A percentile compares a stretch with the other conserved stretches of the same genome.
These are phyloP conservation scores for Drosophila nigrodunni DNA, from an alignment of 1,140 invertebrate genomes.

Conservation along the genomic window DNA sequence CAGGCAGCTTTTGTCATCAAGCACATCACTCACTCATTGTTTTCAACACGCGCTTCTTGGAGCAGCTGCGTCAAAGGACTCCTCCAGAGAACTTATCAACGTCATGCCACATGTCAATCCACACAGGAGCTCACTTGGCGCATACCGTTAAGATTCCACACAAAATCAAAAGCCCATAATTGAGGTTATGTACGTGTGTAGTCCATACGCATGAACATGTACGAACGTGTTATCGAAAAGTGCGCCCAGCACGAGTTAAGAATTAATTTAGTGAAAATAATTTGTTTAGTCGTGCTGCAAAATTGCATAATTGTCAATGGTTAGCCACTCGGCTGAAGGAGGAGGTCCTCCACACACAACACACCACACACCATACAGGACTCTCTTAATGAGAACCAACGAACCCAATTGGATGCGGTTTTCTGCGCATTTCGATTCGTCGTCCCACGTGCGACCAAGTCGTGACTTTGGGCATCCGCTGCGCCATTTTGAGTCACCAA, in stretches of 20 bases:
- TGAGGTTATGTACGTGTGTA: conserved; percentile 41
- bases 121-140: conserved; percentile 45
- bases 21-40: conserved; percentile 7
- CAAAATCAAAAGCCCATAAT: conserved; percentile 31
- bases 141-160: conserved; percentile 28
- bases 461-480: conserved; percentile 34
- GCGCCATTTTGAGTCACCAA: conserved; percentile 75
- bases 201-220: too few species aligned
- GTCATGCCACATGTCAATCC: conserved; percentile 65
- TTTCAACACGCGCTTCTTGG: conserved; percentile 28
- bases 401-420: conserved; percentile 31
- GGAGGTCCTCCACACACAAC: conserved; percentile 20
- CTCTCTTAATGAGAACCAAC: conserved; percentile 62
- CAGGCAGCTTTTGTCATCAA: conserved; percentile 47
- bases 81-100: conserved; percentile 49
- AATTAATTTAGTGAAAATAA: conserved; percentile 84
- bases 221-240: conserved; percentile 58
- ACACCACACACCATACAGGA: neutral
- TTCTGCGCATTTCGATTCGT: neutral
- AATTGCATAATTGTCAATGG: conserved; percentile 78
- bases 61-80: conserved; percentile 51
- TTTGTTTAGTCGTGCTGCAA: conserved; percentile 80
- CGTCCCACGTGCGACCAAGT: conserved; percentile 37
- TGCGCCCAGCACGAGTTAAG: conserved; percentile 84
- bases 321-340: conserved; percentile 30